A percentile compares a stretch with the other conserved stretches of the same genome.
Evolutionary conservation across 1,140 invertebrate species (phyloP).

Genomic region (Acromyrmex charruanus): DNA sequence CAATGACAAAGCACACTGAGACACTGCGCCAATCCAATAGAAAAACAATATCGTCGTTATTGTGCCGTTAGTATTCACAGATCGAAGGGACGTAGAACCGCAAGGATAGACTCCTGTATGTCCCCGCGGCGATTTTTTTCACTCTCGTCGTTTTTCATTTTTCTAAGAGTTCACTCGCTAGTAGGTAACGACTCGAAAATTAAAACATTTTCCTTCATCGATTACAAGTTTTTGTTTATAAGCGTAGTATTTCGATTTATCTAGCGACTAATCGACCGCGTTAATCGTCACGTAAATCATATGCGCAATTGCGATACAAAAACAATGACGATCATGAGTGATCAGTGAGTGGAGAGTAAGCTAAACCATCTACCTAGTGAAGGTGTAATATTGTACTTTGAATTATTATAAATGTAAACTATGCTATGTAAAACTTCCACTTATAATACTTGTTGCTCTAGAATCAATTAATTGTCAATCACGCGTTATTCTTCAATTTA

Average conservation of each 20-base stretch:
- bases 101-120: constrained; percentile 27
- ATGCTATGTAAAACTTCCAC: constrained; percentile 21
- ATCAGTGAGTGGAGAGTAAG: constrained; percentile 13
- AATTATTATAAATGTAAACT: constrained; percentile 42
- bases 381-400: constrained; percentile 55
- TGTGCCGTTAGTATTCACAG: constrained; percentile 70
- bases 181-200: constrained; percentile 63
- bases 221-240: constrained; percentile 73
- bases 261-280: constrained; percentile 73
- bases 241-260: constrained; percentile 82
- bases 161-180: constrained; percentile 50
- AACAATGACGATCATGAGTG: constrained; percentile 51
- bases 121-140: constrained; percentile 29
- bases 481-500: constrained; percentile 11
- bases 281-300: constrained; percentile 52
- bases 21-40: constrained; percentile 78
- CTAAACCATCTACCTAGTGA: constrained; percentile 39
- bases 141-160: constrained; percentile 26
- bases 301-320: constrained; percentile 50
- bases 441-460: constrained; percentile 4
- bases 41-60: constrained; percentile 75
- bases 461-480: constrained; percentile 14
- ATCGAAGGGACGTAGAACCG: constrained; percentile 48
- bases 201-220: constrained; percentile 36
- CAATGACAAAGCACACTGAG: constrained; percentile 80